phyloP scores from a whole-genome alignment of 2,888 invertebrate species.

The Ypsolopha sequella region DNA sequence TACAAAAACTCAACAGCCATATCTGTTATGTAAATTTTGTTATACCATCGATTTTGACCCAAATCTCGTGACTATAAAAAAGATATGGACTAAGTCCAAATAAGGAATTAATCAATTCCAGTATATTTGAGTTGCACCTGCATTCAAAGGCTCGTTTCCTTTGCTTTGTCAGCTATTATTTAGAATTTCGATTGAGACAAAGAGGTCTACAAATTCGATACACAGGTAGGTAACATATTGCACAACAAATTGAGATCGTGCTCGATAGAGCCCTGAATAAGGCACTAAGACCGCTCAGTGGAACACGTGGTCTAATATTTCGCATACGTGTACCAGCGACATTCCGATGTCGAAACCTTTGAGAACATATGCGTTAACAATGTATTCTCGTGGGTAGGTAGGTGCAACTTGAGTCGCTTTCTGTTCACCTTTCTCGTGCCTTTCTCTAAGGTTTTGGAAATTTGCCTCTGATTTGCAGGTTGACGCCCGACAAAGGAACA shows the following conservation, averaged over 20 bases:
- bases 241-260: slow-evolving; percentile 21
- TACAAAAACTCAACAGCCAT: neutral
- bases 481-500: too few species aligned
- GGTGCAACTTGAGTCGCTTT: too few species aligned
- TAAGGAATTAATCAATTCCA: too few species aligned
- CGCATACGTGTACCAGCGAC: slow-evolving; percentile 13
- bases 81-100: too few species aligned
- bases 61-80: neutral
- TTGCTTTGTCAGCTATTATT: too few species aligned
- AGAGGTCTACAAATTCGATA: neutral
- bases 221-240: too few species aligned
- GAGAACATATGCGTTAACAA: slow-evolving; percentile 1
- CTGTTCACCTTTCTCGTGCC: too few species aligned
- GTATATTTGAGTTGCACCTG: too few species aligned
- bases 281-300: slow-evolving; percentile 10
- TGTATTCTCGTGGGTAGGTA: neutral
- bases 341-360: slow-evolving; percentile 17
- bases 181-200: neutral
- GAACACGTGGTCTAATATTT: slow-evolving; percentile 19
- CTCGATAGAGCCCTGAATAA: slow-evolving; percentile 23
- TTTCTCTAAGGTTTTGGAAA: too few species aligned
- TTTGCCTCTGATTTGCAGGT: too few species aligned
- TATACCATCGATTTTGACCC: neutral
- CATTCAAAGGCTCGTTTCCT: too few species aligned
- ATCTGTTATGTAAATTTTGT: neutral